Evolutionary conservation across 1,140 invertebrate genomes (phyloP).

Genomic region (Lasioglossum baleicum): DNA sequence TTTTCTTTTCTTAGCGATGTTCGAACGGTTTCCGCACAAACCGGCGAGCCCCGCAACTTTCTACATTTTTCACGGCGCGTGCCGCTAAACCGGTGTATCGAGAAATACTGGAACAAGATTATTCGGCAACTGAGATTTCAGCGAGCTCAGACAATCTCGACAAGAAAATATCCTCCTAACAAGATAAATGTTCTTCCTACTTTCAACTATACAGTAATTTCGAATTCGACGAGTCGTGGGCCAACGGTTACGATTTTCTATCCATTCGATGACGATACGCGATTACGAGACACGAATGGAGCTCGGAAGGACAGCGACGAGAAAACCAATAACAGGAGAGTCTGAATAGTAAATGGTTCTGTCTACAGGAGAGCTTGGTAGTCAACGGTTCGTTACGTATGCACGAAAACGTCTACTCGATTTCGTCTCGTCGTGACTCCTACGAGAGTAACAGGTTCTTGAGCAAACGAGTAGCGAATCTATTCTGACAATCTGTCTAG

Average conservation of each 20-base stretch:
- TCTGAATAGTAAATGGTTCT: constrained; percentile 7
- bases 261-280: too few species aligned
- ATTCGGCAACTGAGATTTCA: neutral
- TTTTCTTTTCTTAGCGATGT: too few species aligned
- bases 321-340: constrained; percentile 14
- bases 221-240: too few species aligned
- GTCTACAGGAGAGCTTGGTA: neutral
- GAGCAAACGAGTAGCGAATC: neutral
- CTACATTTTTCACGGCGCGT: constrained; percentile 12
- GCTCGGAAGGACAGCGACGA: neutral
- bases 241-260: too few species aligned
- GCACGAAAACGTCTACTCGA: neutral
- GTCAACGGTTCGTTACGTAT: constrained; percentile 2
- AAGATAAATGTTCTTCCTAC: too few species aligned
- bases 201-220: too few species aligned
- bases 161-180: too few species aligned
- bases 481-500: too few species aligned
- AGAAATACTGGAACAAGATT: constrained; percentile 27
- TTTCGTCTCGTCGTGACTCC: too few species aligned
- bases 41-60: neutral
- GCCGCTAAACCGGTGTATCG: constrained; percentile 32
- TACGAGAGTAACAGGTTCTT: neutral
- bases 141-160: neutral
- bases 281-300: neutral
- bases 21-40: too few species aligned